Evolutionary conservation across 1,140 invertebrate genomes (phyloP).

Genomic region (Microplitis mediator): DNA sequence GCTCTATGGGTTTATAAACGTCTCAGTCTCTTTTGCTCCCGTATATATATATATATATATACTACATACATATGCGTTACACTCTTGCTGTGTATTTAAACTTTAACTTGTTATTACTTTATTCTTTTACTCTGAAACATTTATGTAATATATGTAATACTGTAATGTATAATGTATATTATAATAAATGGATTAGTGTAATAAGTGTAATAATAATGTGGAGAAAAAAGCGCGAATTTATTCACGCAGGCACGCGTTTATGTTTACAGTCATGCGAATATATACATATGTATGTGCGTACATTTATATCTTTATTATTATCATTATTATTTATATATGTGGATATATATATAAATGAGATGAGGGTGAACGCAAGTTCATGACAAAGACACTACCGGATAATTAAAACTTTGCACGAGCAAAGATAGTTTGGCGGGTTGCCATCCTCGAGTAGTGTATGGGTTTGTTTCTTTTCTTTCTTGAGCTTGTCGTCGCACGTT

Average conservation of each 20-base stretch:
- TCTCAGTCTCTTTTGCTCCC: not conserved
- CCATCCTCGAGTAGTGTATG: slow-evolving; percentile 9
- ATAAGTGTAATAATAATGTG: too few species aligned
- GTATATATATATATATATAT: not conserved
- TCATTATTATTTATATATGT: too few species aligned
- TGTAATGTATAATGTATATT: not conserved
- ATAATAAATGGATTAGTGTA: not conserved
- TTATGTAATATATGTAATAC: not conserved
- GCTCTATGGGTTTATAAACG: not conserved
- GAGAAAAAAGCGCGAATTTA: not conserved
- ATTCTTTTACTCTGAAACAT: too few species aligned
- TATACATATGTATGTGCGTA: not conserved
- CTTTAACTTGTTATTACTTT: too few species aligned
- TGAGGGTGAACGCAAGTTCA: not conserved
- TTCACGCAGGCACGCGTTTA: slow-evolving; percentile 11
- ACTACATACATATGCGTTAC: not conserved
- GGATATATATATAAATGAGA: not conserved
- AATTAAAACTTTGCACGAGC: slow-evolving; percentile 29
- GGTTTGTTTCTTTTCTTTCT: not conserved
- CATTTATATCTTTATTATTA: not conserved
- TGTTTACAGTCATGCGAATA: too few species aligned
- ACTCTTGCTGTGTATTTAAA: not conserved
- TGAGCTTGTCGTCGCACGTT: slow-evolving; percentile 1
- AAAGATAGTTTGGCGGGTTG: slow-evolving; percentile 31
- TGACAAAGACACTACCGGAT: slow-evolving; percentile 21